Base-by-base conservation (phyloP, 2,797 vertebrate genomes). In the Molossus alvarezi region DNA sequence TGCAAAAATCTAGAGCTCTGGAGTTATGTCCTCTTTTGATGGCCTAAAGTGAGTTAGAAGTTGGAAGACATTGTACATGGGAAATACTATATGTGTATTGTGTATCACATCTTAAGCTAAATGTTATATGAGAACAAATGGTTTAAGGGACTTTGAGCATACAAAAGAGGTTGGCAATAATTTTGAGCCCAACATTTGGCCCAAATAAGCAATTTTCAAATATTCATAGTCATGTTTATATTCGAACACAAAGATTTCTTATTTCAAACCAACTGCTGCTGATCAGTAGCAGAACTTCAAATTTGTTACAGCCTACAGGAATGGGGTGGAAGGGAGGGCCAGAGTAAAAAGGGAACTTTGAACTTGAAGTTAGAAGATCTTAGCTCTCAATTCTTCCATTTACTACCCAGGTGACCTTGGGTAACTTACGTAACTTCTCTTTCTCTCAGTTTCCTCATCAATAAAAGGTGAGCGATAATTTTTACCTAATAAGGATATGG, bases 221-320 rank as follows among this genome's bases (percentile, higher is more conserved):
- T 97, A 97, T 96, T 97, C 95, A 97, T 97, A 96, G 96, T 97
- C 96, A 67, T 97, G 97, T 97, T 95, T 95, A 67, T 96, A 97
- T 97, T 97, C 96, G 81, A 97, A 97, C 92, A 95, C 94, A 97
- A 97, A 97, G 97, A 96, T 96, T 97, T 93, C 92, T 97, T 97
- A 97, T 97, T 97, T 96, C 95, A 95, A 94, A 94, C 92, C 91
- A 97, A 91, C 96, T 94, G 95, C 97, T 97, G 94, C 97, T 95
- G 97, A 97, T 97, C 95, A 97, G 97, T 98, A 97, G 96, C 95
- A 64, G 96, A 93, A 93, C 95, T 97, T 96, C 80, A 71, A 92
- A 97, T 97, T 97, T 96, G 95, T 97, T 85, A 79, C 86, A 97
- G 95, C 81, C 58, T 73, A 45, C 29, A 92, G 76, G 89, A 88